Conservation (phyloP, 2,797 vertebrate species). For the Argentina silus region DNA sequence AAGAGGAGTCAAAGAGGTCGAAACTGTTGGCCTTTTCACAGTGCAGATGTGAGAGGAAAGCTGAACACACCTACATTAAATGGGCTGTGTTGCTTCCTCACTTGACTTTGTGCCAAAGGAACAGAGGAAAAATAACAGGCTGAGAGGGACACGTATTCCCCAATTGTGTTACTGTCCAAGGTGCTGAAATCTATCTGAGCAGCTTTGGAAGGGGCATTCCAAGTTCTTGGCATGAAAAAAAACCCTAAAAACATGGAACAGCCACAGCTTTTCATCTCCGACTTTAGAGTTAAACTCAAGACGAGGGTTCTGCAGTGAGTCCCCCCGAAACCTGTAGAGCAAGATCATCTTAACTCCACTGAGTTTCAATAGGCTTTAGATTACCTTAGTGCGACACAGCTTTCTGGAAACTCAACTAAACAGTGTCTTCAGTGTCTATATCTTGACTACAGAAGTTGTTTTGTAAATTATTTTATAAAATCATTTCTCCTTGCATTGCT, state of each 20-base stretch:
- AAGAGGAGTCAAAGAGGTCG: constrained; percentile 10
- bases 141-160: not conserved
- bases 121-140: not conserved
- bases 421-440: too few relatives aligned
- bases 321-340: too few relatives aligned
- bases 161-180: constrained; percentile 46
- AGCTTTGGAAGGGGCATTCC: constrained; percentile 23
- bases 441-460: too few relatives aligned
- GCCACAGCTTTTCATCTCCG: not conserved
- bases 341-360: too few relatives aligned
- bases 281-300: too few relatives aligned
- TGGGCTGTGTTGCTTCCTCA: not conserved
- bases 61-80: not conserved
- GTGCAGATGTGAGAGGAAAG: not conserved
- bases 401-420: too few relatives aligned
- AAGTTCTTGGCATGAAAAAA: constrained; percentile 14
- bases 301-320: too few relatives aligned
- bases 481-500: too few relatives aligned
- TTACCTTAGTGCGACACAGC: too few relatives aligned
- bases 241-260: too few relatives aligned
- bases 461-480: too few relatives aligned
- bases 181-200: constrained; percentile 56
- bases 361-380: too few relatives aligned
- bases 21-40: not conserved
- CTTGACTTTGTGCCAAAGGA: not conserved